Evolutionary conservation across 2,113 vertebrate genomes (phyloP).

Genomic region (Riparia riparia): DNA sequence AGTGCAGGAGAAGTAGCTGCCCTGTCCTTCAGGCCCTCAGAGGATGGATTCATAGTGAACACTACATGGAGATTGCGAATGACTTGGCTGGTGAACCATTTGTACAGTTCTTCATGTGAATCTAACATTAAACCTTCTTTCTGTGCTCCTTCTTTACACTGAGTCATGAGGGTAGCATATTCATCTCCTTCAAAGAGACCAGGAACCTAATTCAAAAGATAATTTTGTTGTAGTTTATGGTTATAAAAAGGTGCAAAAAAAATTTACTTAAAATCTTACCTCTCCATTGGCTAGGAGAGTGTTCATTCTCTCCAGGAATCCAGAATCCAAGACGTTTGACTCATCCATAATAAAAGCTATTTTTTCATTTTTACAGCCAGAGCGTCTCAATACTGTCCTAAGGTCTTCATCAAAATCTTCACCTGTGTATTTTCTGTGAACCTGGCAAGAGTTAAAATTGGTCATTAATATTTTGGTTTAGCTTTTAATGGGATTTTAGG

Average conservation of each 20-base stretch:
- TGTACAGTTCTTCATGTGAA: constrained; percentile 97
- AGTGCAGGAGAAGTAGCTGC: constrained; percentile 97
- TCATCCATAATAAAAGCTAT: constrained; percentile 99
- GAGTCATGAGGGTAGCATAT: constrained; percentile 97
- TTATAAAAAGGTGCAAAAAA: background rate
- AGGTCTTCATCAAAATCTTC: constrained; percentile 99
- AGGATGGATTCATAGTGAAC: constrained; percentile 99
- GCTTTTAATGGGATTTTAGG: background rate
- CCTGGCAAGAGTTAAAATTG: constrained; percentile 72
- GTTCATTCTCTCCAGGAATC: constrained; percentile 98
- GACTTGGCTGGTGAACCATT: constrained; percentile 99
- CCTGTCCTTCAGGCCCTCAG: constrained; percentile 96
- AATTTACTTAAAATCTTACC: constrained; percentile 66
- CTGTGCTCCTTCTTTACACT: constrained; percentile 98
- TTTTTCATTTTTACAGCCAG: constrained; percentile 98
- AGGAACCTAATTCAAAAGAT: constrained; percentile 83
- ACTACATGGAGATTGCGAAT: constrained; percentile 98
- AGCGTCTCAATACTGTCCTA: constrained; percentile 93
- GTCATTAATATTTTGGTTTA: background rate
- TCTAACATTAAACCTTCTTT: constrained; percentile 98
- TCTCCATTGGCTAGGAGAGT: constrained; percentile 97
- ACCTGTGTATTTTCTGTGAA: constrained; percentile 96
- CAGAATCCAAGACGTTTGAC: constrained; percentile 96
- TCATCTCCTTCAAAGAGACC: constrained; percentile 98
- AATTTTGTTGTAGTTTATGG: background rate